Conservation (phyloP, 2,797 vertebrate species). For the Acanthurus lineatus region DNA sequence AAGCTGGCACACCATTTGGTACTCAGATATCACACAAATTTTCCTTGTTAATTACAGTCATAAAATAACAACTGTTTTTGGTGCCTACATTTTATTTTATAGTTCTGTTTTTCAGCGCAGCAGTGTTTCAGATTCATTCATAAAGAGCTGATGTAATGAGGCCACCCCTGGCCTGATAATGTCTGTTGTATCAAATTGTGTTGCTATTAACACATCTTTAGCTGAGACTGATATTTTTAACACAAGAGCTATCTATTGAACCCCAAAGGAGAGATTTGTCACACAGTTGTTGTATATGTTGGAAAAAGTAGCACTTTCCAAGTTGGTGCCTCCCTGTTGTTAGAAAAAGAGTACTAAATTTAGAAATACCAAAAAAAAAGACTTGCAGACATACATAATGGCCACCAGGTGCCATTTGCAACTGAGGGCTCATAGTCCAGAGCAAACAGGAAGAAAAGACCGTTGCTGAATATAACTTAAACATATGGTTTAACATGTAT, state of each 20-base stretch:
- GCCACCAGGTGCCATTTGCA: no score
- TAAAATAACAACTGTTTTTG: slow-evolving; percentile 76
- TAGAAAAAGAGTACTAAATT: neutral
- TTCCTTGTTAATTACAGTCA: slow-evolving; percentile 76
- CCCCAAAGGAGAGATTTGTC: slow-evolving; percentile 34
- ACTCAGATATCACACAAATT: slow-evolving; percentile 65
- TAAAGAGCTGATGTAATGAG: slow-evolving; percentile 54
- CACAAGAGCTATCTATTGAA: slow-evolving; percentile 12
- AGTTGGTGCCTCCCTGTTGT: slow-evolving; percentile 1
- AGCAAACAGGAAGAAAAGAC: neutral
- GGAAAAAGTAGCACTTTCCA: slow-evolving; percentile 17
- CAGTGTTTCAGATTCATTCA: slow-evolving; percentile 51
- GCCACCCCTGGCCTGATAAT: slow-evolving; percentile 41
- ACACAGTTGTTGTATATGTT: neutral
- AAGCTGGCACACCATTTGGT: slow-evolving; percentile 72
- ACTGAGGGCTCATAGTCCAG: neutral
- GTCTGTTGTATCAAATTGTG: slow-evolving; percentile 50
- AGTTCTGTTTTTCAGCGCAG: slow-evolving; percentile 42
- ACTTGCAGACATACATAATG: neutral
- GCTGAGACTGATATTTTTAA: slow-evolving; percentile 37
- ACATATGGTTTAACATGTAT: neutral
- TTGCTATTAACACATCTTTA: slow-evolving; percentile 33
- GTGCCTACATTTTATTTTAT: slow-evolving; percentile 57
- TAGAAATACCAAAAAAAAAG: neutral
- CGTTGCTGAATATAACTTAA: neutral